phyloP scores from a whole-genome alignment of 2,113 vertebrate species.

The Pao palembangensis region DNA sequence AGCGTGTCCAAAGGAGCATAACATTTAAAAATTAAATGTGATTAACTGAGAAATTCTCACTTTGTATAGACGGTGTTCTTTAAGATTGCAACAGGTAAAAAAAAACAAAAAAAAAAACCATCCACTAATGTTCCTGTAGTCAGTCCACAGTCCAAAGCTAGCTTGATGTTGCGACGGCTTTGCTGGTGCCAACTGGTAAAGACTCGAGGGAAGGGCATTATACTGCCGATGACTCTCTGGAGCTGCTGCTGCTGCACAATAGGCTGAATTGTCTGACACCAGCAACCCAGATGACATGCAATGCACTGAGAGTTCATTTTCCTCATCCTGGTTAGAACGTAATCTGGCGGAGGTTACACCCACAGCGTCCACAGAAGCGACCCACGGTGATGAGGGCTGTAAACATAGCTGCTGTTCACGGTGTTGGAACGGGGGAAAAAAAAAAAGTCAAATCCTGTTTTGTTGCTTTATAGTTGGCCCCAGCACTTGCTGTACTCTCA shows the following conservation, averaged over 20 bases:
- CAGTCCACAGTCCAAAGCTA: too few relatives aligned
- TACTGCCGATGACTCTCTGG: conserved; percentile 60
- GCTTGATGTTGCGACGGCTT: conserved; percentile 4
- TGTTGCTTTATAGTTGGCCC: conserved; percentile 2
- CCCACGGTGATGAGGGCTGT: background rate
- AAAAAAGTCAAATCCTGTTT: conserved; percentile 9
- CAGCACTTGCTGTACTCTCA: conserved; percentile 26
- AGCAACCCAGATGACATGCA: conserved; percentile 62
- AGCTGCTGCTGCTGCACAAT: conserved; percentile 57
- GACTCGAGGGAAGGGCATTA: conserved; percentile 42
- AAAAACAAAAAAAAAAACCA: too few relatives aligned
- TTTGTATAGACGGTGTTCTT: too few relatives aligned
- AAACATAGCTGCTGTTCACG: background rate
- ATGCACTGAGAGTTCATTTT: conserved; percentile 63
- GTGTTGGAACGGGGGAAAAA: background rate
- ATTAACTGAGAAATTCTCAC: too few relatives aligned
- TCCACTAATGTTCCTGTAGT: too few relatives aligned
- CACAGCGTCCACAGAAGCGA: conserved; percentile 16
- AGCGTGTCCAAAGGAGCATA: too few relatives aligned
- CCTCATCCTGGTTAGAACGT: conserved; percentile 48
- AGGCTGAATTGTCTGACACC: conserved; percentile 62
- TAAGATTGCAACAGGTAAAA: too few relatives aligned
- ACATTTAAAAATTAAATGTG: too few relatives aligned
- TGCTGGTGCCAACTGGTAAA: conserved; percentile 8
- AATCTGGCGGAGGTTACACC: conserved; percentile 46